phyloP scores from a whole-genome alignment of 2,113 vertebrate genomes.

The Serinus canaria region DNA sequence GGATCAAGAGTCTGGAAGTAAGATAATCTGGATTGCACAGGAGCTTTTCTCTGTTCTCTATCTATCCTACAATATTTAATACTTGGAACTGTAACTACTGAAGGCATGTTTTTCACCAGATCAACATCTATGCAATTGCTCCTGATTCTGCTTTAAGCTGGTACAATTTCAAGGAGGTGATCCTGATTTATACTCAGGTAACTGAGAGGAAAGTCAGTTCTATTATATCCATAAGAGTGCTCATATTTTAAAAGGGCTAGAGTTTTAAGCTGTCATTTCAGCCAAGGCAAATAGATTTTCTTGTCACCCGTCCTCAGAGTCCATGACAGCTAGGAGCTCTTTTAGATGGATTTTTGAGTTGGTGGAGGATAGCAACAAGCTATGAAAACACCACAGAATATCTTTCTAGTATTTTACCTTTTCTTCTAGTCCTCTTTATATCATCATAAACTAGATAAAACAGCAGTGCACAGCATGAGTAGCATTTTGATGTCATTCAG shows the following conservation, averaged over 20 bases:
- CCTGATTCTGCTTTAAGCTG: neutral
- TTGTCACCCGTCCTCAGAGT: constrained; percentile 11
- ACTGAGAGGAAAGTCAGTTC: constrained; percentile 3
- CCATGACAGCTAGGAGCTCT: constrained; percentile 8
- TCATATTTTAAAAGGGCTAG: neutral
- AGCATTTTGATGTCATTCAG: constrained; percentile 23
- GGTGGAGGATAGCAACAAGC: neutral
- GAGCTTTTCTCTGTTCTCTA: neutral
- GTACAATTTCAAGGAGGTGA: neutral
- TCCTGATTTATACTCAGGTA: neutral
- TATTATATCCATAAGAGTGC: neutral
- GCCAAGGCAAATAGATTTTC: constrained; percentile 47
- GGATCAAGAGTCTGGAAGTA: neutral
- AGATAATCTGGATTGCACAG: neutral
- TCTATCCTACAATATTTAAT: neutral
- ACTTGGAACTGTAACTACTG: neutral
- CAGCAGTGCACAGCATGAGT: neutral
- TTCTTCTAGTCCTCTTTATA: neutral
- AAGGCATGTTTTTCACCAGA: neutral
- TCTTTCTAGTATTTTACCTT: constrained; percentile 19
- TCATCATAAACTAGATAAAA: constrained; percentile 17
- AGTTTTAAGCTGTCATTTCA: constrained; percentile 30
- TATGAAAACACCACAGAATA: neutral
- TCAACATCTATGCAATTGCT: neutral
- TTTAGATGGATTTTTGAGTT: constrained; percentile 11